Percentiles rank a stretch among this genome's conserved stretches.
Evolutionary conservation across 2,888 invertebrate species (phyloP).

Genomic region (Maniola hyperantus): DNA sequence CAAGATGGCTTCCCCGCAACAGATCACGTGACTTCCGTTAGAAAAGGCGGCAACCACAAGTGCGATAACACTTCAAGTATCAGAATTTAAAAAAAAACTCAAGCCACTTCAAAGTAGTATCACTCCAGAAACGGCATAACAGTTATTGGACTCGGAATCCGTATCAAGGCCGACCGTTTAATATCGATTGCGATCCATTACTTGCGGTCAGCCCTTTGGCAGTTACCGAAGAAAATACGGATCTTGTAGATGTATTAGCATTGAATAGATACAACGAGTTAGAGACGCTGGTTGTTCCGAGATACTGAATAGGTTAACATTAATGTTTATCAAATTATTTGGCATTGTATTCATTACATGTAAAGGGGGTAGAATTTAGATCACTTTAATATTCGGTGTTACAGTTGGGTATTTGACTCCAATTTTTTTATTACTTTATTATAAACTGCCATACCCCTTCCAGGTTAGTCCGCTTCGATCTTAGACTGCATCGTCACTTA

Average conservation of each 20-base stretch:
- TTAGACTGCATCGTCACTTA: too few species aligned
- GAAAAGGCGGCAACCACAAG: too few species aligned
- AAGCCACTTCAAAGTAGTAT: not conserved
- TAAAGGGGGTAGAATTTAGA: slow-evolving; percentile 9
- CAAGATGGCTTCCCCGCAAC: too few species aligned
- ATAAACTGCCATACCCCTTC: too few species aligned
- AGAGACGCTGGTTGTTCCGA: slow-evolving; percentile 3
- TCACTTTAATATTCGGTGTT: slow-evolving; percentile 8
- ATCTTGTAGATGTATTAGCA: slow-evolving; percentile 16
- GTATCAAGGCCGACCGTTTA: slow-evolving; percentile 63
- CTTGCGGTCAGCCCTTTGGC: slow-evolving; percentile 19
- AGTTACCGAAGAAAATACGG: slow-evolving; percentile 18
- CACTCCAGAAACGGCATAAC: slow-evolving; percentile 44
- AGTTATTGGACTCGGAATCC: slow-evolving; percentile 55
- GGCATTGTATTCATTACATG: slow-evolving; percentile 6
- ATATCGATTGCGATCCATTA: slow-evolving; percentile 44
- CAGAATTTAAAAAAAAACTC: too few species aligned
- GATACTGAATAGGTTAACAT: slow-evolving; percentile 7
- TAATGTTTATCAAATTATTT: slow-evolving; percentile 10
- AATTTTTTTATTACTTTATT: too few species aligned
- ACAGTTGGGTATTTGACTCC: too few species aligned
- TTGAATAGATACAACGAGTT: slow-evolving; percentile 15
- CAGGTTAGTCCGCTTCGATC: too few species aligned
- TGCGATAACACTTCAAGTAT: too few species aligned
- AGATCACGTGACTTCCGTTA: too few species aligned